Evolutionary conservation across 2,888 invertebrate species (phyloP).

Genomic region (Lingula anatina): DNA sequence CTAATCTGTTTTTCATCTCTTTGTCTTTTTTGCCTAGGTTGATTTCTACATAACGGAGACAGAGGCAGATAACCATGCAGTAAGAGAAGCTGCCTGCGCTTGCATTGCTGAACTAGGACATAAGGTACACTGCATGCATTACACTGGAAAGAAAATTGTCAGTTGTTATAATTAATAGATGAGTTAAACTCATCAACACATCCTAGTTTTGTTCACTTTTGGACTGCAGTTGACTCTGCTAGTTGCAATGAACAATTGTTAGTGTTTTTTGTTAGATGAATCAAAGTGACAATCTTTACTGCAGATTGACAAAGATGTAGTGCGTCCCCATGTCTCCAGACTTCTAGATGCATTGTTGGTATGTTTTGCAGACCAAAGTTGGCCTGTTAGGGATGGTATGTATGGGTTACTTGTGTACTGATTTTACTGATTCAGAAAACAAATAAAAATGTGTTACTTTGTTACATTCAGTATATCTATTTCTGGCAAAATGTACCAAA

Average conservation of each 20-base stretch:
- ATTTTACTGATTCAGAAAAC: no score
- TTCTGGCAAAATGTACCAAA: no score
- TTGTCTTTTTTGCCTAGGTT: constrained; percentile 36
- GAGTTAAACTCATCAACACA: no score
- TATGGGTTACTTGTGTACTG: no score
- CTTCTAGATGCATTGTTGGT: constrained; percentile 54
- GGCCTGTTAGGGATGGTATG: constrained; percentile 59
- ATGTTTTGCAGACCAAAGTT: constrained; percentile 58
- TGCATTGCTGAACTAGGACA: constrained; percentile 58
- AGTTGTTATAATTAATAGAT: no score
- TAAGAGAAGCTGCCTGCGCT: constrained; percentile 58
- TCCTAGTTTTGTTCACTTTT: no score
- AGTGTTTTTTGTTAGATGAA: background rate
- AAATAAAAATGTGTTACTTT: no score
- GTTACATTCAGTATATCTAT: no score
- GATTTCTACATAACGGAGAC: constrained; percentile 55
- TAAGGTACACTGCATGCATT: no score
- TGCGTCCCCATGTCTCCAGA: constrained; percentile 51
- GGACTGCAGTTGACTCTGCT: no score
- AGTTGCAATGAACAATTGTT: background rate
- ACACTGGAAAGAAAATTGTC: no score
- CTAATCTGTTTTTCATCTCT: no score
- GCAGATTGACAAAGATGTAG: constrained; percentile 42
- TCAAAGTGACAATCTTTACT: constrained; percentile 1
- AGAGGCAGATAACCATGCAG: constrained; percentile 58